phyloP scores from a whole-genome alignment of 2,888 invertebrate genomes.

The Pecten maximus region DNA sequence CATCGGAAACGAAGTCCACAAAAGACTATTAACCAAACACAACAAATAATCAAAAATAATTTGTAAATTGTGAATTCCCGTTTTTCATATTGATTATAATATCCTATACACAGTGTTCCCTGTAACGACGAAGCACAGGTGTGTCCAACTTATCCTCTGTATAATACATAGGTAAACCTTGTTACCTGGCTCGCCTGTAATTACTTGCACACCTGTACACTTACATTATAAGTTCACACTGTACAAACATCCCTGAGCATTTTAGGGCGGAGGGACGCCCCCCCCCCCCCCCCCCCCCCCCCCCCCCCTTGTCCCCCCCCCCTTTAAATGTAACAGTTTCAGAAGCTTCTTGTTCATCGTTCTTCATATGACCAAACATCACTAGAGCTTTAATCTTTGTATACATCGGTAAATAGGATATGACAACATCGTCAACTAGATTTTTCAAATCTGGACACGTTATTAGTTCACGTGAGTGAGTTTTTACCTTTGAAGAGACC shows the following conservation, averaged over 20 bases:
- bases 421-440: neutral
- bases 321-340: neutral
- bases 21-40: too few relatives aligned
- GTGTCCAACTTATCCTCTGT: neutral
- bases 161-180: neutral
- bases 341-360: neutral
- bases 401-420: neutral
- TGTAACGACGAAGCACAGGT: neutral
- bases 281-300: too few relatives aligned
- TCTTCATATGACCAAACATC: neutral
- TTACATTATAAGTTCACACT: too few relatives aligned
- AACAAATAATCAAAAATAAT: too few relatives aligned
- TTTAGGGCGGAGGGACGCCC: neutral
- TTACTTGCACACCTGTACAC: neutral
- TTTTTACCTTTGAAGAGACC: neutral
- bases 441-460: neutral
- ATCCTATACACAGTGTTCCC: too few relatives aligned
- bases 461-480: neutral
- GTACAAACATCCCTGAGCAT: neutral
- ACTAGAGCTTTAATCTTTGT: neutral
- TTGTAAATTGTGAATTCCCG: too few relatives aligned
- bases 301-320: too few relatives aligned
- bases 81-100: too few relatives aligned
- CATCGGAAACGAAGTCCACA: too few relatives aligned
- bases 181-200: neutral